phyloP scores from a whole-genome alignment of 2,888 invertebrate genomes.

The Ophonus ardosiacus region DNA sequence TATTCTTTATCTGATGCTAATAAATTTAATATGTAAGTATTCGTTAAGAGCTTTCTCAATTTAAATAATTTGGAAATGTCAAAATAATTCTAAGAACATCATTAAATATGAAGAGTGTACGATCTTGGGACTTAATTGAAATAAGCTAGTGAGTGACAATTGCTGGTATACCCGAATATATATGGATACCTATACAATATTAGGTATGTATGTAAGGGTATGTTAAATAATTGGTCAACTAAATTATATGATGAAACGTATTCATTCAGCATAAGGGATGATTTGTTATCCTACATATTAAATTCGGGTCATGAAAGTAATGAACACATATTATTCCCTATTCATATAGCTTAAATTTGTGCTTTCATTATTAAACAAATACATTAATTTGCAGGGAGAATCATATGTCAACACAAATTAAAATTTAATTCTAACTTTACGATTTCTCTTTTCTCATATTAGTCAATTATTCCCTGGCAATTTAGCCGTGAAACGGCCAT shows the following conservation, averaged over 20 bases:
- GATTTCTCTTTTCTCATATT: constrained; percentile 35
- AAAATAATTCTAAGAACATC: too few relatives aligned
- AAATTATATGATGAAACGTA: neutral
- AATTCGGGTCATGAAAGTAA: neutral
- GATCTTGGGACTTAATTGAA: too few relatives aligned
- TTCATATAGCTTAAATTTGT: neutral
- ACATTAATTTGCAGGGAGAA: neutral
- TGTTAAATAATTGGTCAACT: neutral
- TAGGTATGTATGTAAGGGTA: neutral
- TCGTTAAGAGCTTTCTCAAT: too few relatives aligned
- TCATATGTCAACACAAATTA: constrained; percentile 15
- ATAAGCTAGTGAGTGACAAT: too few relatives aligned
- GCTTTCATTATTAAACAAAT: neutral
- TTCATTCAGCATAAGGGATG: neutral
- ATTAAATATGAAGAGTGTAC: too few relatives aligned
- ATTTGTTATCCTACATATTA: neutral
- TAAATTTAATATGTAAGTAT: too few relatives aligned
- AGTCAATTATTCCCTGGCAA: neutral
- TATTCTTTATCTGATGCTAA: too few relatives aligned
- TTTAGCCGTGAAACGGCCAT: neutral
- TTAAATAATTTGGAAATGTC: too few relatives aligned
- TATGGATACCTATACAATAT: too few relatives aligned
- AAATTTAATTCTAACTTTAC: constrained; percentile 15
- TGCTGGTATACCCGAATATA: too few relatives aligned
- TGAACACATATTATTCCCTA: neutral